Conservation (phyloP, 64 coral and sea anemone genomes). For the Montipora foliosa region DNA sequence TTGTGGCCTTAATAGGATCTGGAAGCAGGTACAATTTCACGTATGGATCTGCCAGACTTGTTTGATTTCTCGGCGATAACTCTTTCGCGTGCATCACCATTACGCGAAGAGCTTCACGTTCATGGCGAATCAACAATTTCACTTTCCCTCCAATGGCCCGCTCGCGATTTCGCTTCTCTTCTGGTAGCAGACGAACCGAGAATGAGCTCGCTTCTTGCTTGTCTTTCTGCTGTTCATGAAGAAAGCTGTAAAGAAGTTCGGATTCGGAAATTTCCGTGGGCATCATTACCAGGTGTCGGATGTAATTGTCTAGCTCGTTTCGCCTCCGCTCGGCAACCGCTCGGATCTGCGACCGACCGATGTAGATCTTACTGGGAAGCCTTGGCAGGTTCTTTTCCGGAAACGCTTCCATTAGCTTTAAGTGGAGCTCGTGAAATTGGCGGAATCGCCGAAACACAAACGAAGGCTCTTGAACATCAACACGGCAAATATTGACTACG, state of each 20-base stretch:
- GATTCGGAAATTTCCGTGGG: constrained; percentile 76
- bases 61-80: constrained; percentile 75
- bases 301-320: constrained; percentile 84
- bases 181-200: constrained; percentile 84
- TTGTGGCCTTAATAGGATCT: constrained; percentile 89
- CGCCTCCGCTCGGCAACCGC: constrained; percentile 90
- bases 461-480: constrained; percentile 57
- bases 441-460: constrained; percentile 97
- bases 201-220: constrained; percentile 74
- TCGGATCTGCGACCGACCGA: constrained; percentile 95
- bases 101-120: constrained; percentile 64
- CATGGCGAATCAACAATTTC: constrained; percentile 82
- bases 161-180: constrained; percentile 82
- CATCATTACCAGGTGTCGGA: constrained; percentile 83
- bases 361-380: constrained; percentile 91
- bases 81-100: constrained; percentile 98
- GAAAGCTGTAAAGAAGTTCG: constrained; percentile 91
- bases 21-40: constrained; percentile 95
- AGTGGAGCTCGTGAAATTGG: constrained; percentile 93
- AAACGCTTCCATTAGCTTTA: constrained; percentile 79
- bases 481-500: constrained; percentile 88
- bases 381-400: constrained; percentile 83
- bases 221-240: constrained; percentile 77
- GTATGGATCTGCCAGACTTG: constrained; percentile 86
- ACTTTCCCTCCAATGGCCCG: constrained; percentile 67